Evolutionary conservation across 2,113 vertebrate genomes (phyloP), one percentile per base, ranked within the genome.

Genomic region (Danionella cerebrum): DNA sequence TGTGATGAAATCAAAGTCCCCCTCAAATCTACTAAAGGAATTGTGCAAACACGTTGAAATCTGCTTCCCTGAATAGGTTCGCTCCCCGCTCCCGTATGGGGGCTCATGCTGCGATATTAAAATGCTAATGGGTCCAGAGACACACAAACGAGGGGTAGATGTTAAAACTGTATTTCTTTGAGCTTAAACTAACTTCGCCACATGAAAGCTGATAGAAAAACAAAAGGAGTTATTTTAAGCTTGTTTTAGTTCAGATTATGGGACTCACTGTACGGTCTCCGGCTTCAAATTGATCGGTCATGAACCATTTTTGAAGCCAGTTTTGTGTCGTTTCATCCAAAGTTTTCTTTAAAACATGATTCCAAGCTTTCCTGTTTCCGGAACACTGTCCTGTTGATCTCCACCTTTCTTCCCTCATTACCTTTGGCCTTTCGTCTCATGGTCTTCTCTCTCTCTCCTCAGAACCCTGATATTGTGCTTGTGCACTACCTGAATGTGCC

Each of bases 401-500:
- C 36, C 41, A 16, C 69, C 71, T 39, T 67, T 64, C 51, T 36
- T 10, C 6, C 48, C 55, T 76, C 63, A 27, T 70, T 70, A 60
- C 47, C 13, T 53, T 35, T 13, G 3, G 13, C 47, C 65, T 66
- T 70, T 67, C 67, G 62, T 72, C 63, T 76, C 41, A 39, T 71
- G 65, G 48, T 4, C 19, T 14, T 52, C n/a, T 73, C 2, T 38
- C 64, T 65, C 57, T 72, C 60, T 73, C 67, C 57, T 44, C 72
- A 98, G 96, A 98, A 98, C 84, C 96, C 96, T 38, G 96, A 98
- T 89, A 98, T 98, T 1, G 96, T 98, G 76, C 85, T 98, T 85
- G 96, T 98, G 76, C 96, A 98, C 86, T 98, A 98, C 87, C 86
- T 98, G 91, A 98, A 98, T 12, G 96, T 98, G 64, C 96, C 96